phyloP scores from a whole-genome alignment of 2,113 vertebrate species.

The Neolamprologus ventralis region DNA sequence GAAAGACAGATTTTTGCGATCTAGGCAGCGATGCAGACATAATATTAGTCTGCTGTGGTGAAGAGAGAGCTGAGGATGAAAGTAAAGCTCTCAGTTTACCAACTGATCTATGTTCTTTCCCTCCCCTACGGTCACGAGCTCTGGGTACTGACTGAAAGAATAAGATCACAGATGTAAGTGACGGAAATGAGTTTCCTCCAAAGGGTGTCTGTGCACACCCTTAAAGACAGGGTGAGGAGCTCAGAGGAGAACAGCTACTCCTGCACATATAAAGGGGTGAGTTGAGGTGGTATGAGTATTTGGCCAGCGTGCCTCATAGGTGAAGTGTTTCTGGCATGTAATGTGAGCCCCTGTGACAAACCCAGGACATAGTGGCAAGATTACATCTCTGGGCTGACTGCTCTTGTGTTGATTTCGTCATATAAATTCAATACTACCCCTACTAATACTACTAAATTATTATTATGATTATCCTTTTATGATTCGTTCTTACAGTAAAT shows the following conservation, averaged over 20 bases:
- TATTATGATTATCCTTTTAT: background rate
- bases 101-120: background rate
- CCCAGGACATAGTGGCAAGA: background rate
- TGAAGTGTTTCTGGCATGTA: background rate
- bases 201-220: background rate
- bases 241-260: background rate
- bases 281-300: background rate
- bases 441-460: background rate
- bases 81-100: background rate
- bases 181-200: background rate
- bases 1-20: background rate
- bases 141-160: background rate
- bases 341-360: background rate
- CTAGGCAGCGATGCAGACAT: background rate
- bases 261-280: background rate
- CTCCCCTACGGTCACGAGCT: background rate
- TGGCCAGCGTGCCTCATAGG: background rate
- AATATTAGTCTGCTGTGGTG: background rate
- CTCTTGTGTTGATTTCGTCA: background rate
- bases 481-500: background rate
- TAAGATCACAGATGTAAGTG: background rate
- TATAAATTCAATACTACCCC: background rate
- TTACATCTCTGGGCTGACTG: background rate
- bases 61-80: background rate
- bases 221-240: background rate